Evolutionary conservation across 30 jellyfish, hydroid and myxozoan species (phyloP).

Genomic region (Sanderia malayensis): DNA sequence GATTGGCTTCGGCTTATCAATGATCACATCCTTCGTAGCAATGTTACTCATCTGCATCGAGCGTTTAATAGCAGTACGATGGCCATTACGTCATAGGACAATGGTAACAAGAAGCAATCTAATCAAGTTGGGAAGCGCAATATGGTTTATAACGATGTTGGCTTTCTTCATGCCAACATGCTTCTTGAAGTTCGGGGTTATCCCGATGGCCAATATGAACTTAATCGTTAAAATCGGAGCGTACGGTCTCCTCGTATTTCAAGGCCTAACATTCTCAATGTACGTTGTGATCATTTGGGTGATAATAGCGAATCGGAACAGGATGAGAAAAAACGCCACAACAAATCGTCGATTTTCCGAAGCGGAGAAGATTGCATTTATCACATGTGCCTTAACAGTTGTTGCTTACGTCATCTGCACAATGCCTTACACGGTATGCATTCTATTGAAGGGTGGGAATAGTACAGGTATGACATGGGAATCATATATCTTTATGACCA

Average conservation of each 20-base stretch:
- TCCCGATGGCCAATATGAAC: neutral
- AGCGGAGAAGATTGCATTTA: conserved; percentile 29
- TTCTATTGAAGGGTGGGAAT: neutral
- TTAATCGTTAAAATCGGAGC: neutral
- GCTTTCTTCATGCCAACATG: neutral
- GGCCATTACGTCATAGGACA: conserved; percentile 14
- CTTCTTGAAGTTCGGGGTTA: neutral
- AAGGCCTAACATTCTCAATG: neutral
- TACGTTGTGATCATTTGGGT: conserved; percentile 1
- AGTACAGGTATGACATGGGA: neutral
- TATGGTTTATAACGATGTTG: neutral
- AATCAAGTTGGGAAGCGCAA: neutral
- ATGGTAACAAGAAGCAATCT: conserved; percentile 7
- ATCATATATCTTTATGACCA: neutral
- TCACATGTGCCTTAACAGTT: conserved; percentile 26
- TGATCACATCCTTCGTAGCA: conserved; percentile 11
- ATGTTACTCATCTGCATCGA: conserved; percentile 26
- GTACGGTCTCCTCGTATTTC: neutral
- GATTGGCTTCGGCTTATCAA: neutral
- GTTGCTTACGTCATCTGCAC: conserved; percentile 8
- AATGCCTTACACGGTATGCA: neutral
- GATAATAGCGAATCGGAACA: neutral
- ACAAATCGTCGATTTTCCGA: neutral
- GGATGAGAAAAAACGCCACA: neutral
- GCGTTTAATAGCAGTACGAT: conserved; percentile 19